Evolutionary conservation across 2,888 invertebrate genomes (phyloP).

Genomic region (Lydus trimaculatus): DNA sequence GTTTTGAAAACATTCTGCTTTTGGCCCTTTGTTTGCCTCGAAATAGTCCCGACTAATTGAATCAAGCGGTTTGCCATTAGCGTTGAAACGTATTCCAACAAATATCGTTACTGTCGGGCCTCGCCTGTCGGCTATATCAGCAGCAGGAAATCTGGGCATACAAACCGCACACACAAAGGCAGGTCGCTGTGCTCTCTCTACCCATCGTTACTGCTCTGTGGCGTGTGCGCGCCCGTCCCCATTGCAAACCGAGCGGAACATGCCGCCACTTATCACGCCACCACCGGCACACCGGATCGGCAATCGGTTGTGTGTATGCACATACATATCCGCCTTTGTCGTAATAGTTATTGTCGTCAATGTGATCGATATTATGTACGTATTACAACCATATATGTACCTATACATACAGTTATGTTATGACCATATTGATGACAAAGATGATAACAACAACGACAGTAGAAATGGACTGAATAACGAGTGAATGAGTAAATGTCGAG

Average conservation of each 20-base stretch:
- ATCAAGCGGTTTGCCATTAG: conserved; percentile 15
- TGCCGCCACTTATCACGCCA: conserved; percentile 31
- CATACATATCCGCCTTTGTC: conserved; percentile 14
- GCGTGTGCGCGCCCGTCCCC: conserved; percentile 29
- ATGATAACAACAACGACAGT: conserved; percentile 6
- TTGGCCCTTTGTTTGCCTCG: not conserved
- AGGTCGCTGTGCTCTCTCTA: conserved; percentile 25
- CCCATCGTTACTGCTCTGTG: conserved; percentile 15
- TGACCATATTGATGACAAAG: not conserved
- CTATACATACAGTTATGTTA: no score
- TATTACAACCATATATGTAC: no score
- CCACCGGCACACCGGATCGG: conserved; percentile 12
- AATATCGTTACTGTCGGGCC: conserved; percentile 20
- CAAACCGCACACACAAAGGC: conserved; percentile 43
- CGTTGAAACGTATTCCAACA: conserved; percentile 12
- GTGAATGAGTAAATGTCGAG: not conserved
- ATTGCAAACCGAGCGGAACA: conserved; percentile 31
- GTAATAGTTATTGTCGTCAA: conserved; percentile 3
- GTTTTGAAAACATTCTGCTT: not conserved
- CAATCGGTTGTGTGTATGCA: conserved; percentile 10
- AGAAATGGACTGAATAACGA: conserved; percentile 1
- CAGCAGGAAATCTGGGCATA: conserved; percentile 39
- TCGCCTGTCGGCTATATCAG: conserved; percentile 29
- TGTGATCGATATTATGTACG: conserved; percentile 26
- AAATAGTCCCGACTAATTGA: conserved; percentile 7